Base-by-base conservation (phyloP, 2,888 invertebrate species). In the Abscondita cerata region DNA sequence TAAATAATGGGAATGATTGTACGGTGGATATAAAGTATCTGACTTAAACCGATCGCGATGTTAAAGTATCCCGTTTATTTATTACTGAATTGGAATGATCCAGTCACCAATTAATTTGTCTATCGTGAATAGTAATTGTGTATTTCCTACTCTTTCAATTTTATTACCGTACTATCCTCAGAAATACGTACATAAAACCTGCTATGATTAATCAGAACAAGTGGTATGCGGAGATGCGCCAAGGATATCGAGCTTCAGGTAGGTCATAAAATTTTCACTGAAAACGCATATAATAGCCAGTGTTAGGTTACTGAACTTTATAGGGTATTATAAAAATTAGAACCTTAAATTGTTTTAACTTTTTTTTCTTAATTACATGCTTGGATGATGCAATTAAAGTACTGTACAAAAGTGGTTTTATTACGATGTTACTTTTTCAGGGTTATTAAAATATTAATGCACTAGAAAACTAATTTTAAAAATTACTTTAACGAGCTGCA, bases 101-200 rank as follows among this genome's bases (percentile, higher is more conserved):
- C 74, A 72, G 73, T 75, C 75, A 74, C 74, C 78, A 76, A 77
- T 78, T 78, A 78, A 77, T 78, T 78, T 77, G 75, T 76, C 76
- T 70, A 66, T 68, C 71, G 51, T 70, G 64, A 70, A 68, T 66
- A 70, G 75, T 76, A 76, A 76, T 77, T 76, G 76, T 73, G 67
- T 71, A 72, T 72, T 77, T 77, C 76, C 76, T 75, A 75, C 41
- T 54, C 60, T 50, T 54, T 36, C 40, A 34, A 54, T 60, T 54
- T 55, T 55, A 55, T 54, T 54, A 54, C 50, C 54, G 60, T 52
- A 18, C 52, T 47, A 33, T 53, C 50, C 40, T 44, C 51, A 46
- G 16, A 51, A 50, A 50, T 51, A 48, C 53, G 18, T 47, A 59
- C 48, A 34, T 44, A 60, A 60, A 60, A 15, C 54, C 54, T 41